These are phyloP conservation scores for Cichlasoma orientale DNA, from an alignment of 2,797 vertebrate genomes.

Conservation along the genomic window DNA sequence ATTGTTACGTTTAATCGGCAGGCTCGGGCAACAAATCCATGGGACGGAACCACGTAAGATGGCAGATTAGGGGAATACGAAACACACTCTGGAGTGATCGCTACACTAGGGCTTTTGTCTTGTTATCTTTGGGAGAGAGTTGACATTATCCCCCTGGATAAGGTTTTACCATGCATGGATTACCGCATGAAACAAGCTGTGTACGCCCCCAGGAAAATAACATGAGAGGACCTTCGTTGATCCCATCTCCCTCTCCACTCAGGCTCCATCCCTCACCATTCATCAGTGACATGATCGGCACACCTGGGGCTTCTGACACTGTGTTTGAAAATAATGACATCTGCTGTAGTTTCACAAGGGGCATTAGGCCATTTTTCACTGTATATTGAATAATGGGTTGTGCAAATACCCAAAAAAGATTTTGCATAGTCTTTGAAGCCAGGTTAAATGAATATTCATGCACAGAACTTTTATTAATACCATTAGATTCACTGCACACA, in stretches of 20 bases:
- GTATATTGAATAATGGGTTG: constrained; percentile 10
- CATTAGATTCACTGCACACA: neutral
- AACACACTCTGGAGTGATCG: constrained; percentile 55
- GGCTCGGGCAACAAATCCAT: constrained; percentile 60
- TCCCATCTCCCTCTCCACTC: constrained; percentile 35
- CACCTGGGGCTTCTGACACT: constrained; percentile 55
- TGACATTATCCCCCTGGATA: constrained; percentile 80
- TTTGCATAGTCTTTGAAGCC: constrained; percentile 16
- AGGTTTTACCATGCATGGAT: constrained; percentile 78
- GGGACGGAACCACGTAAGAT: constrained; percentile 64
- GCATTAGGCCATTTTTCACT: constrained; percentile 25
- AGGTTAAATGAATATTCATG: neutral
- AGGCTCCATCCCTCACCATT: constrained; percentile 33
- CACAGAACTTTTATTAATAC: constrained; percentile 9
- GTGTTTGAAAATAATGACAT: constrained; percentile 39
- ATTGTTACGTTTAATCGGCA: constrained; percentile 44
- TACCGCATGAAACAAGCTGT: constrained; percentile 68
- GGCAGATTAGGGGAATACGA: constrained; percentile 73
- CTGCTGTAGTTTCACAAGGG: constrained; percentile 31
- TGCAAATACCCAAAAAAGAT: neutral
- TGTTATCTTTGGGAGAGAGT: constrained; percentile 75
- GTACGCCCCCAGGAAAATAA: constrained; percentile 57
- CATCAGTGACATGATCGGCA: constrained; percentile 54
- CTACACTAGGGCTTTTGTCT: constrained; percentile 66
- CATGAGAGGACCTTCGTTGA: constrained; percentile 52